Base-by-base conservation (phyloP, 2,888 invertebrate species). In the Globia sparganii region DNA sequence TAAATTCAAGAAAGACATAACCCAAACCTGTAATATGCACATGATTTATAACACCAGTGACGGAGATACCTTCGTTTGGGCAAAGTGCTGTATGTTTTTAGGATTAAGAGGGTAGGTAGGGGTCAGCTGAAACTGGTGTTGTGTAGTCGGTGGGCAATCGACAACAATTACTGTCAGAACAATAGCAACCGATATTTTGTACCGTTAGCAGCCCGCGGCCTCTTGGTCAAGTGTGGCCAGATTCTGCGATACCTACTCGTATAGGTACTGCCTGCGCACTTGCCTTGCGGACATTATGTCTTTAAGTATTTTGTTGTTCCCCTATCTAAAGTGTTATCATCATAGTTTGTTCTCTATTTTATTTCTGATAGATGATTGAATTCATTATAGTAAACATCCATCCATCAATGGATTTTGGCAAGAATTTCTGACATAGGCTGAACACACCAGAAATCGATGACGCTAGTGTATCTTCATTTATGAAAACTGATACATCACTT, bases 111-210 rank as follows among this genome's bases (percentile, higher is more conserved):
- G 71, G 66, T 70, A 75, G 58, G n/a, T 65, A 61, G 43, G 59
- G 86, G 72, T 87, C 88, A 78, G 21, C 77, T 85, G 79, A 83
- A 71, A 80, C 78, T 90, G 88, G 90, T 83, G 71, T 73, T 75
- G 64, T 84, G 82, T 78, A 83, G 88, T 87, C 80, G 83, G 84
- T 87, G 80, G 84, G 93, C 90, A 91, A 94, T 94, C 90, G 91
- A 93, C 91, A 92, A 93, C 95, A 92, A 95, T 96, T 95, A 95
- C 96, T 96, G 95, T 96, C 95, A 94, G 92, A 93, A 95, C 94
- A 94, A 94, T 94, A 90, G 93, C 91, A 93, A 92, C 92, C 88
- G 92, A 91, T 90, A 89, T 88, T 84, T 84, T 72, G 89, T 91
- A 90, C 95, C 94, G 95, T 96, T 95, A 94, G 73, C 66, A 83